A percentile compares a stretch with the other conserved stretches of the same genome.
Conservation (phyloP, 2,888 invertebrate species). For the Camponotus fellah region DNA sequence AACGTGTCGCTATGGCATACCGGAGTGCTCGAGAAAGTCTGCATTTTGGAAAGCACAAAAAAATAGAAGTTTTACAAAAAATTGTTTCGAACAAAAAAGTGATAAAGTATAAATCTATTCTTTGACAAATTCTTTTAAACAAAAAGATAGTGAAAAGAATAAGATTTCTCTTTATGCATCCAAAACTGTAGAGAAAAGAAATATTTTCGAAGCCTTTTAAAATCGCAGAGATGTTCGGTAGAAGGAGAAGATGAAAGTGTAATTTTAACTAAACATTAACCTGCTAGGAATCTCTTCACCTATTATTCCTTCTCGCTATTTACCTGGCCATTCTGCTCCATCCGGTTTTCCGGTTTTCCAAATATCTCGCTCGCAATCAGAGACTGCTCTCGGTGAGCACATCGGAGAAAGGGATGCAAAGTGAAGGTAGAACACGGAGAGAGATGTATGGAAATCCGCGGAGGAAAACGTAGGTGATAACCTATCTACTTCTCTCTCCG, state of each 20-base stretch:
- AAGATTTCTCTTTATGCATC: no score
- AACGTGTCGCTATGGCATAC: no score
- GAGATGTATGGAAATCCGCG: constrained; percentile 62
- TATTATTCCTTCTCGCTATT: constrained; percentile 58
- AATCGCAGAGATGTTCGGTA: constrained; percentile 69
- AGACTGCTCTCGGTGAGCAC: constrained; percentile 26
- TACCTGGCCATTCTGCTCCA: constrained; percentile 54
- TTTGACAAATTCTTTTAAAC: no score
- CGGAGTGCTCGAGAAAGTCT: no score
- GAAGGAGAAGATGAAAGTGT: constrained; percentile 65
- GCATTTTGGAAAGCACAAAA: no score
- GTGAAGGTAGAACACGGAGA: constrained; percentile 52
- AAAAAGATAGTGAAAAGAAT: no score
- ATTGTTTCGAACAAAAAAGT: no score
- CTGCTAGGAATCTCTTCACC: constrained; percentile 79
- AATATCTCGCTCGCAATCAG: constrained; percentile 27
- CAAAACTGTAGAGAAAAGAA: constrained; percentile 44
- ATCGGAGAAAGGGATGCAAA: constrained; percentile 30
- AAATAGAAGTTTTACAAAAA: no score
- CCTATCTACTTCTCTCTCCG: constrained; percentile 69
- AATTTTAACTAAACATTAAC: no score
- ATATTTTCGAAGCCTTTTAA: no score
- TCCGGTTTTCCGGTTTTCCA: constrained; percentile 1
- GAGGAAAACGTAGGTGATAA: constrained; percentile 76
- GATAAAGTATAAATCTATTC: no score